phyloP scores from a whole-genome alignment of 2,797 vertebrate species.

The Artibeus jamaicensis region DNA sequence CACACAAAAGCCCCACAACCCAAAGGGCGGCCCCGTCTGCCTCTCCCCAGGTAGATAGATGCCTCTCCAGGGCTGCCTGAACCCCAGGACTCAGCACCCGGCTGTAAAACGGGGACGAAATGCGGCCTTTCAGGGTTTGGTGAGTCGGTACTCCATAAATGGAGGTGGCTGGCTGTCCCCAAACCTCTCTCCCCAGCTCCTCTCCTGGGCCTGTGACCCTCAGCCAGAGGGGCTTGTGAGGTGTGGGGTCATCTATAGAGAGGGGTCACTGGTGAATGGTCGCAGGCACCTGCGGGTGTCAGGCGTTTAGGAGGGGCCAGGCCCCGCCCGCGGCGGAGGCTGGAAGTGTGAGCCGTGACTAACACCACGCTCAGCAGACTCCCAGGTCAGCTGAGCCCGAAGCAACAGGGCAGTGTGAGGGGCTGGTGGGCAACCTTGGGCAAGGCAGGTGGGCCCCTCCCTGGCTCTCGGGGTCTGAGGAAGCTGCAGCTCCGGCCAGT shows the following conservation, averaged over 20 bases:
- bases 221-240: background rate
- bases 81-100: background rate
- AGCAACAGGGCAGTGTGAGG: fast-evolving
- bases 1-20: fast-evolving
- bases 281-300: background rate
- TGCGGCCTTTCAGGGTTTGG: fast-evolving
- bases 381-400: background rate
- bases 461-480: background rate
- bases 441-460: too few species aligned
- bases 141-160: fast-evolving
- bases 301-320: background rate
- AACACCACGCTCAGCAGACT: fast-evolving
- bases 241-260: too few species aligned
- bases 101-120: fast-evolving
- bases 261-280: background rate
- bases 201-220: background rate
- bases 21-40: fast-evolving
- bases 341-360: background rate
- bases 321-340: too few species aligned
- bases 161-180: fast-evolving
- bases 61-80: background rate
- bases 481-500: background rate
- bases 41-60: background rate
- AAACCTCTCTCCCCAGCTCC: fast-evolving
- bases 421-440: fast-evolving